phyloP scores from a whole-genome alignment of 2,113 vertebrate species.

The Rhineura floridana region DNA sequence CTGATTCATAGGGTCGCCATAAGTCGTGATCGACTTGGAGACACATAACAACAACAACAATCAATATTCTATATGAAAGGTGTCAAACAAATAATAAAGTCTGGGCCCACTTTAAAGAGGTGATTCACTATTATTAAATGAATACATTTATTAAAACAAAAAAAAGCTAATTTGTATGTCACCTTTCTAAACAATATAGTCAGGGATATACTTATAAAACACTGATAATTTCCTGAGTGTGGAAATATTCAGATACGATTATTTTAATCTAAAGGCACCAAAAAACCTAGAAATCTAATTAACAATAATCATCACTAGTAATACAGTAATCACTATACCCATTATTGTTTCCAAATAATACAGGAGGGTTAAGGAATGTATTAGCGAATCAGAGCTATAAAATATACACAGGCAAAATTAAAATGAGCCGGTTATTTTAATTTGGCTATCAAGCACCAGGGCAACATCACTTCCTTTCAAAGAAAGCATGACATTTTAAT shows the following conservation, averaged over 20 bases:
- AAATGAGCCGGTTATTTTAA: background rate
- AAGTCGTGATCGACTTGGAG: no score
- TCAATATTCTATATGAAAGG: background rate
- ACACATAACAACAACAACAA: no score
- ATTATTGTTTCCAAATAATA: background rate
- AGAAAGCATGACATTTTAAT: conserved; percentile 13
- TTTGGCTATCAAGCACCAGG: background rate
- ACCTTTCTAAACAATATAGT: background rate
- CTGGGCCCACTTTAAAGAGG: background rate
- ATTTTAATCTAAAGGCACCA: background rate
- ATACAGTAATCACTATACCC: background rate
- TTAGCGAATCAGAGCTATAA: background rate
- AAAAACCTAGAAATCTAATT: background rate
- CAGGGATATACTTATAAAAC: background rate
- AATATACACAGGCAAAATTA: background rate
- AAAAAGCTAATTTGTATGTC: background rate
- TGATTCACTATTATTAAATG: background rate
- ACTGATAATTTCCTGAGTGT: background rate
- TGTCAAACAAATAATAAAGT: background rate
- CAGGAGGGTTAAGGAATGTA: background rate
- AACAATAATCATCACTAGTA: background rate
- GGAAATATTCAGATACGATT: background rate
- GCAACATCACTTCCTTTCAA: background rate
- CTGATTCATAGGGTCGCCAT: no score
- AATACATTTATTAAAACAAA: background rate